Base-by-base conservation (phyloP, 1,140 invertebrate species). In the Dolichoris vasculosae region DNA sequence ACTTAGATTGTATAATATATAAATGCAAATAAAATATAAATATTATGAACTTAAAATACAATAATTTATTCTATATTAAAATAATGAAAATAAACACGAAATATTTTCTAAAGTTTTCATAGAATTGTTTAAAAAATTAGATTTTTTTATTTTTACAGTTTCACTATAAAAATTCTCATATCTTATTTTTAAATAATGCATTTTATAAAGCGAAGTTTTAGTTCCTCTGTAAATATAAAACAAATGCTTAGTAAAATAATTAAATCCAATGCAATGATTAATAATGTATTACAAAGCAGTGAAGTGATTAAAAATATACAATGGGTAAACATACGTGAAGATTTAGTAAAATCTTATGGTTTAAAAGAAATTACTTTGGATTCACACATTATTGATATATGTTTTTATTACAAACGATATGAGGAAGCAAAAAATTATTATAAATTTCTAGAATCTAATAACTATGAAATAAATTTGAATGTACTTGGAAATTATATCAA, bases 391-490 rank as follows among this genome's bases (percentile, higher is more conserved):
- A 87, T 96, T 64, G 92, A 94, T 59, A 38, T 93, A 43, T 95
- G 95, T 90, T 88, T 90, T 23, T 86, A 59, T 6, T 77, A 87
- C 0, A 91, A 91, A 23, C 92, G 94, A 40, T 88, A 94, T 86
- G 86, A 94, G 64, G 87, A 93, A 64, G 95, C 94, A 9, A 92
- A 94, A 85, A 93, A 91, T 46, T 96, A 95, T 91, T 89, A 94
- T 15, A 89, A 94, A 15, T 94, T 94, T 93, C 89, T 96, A 32
- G 90, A 92, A 87, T 87, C 88, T 13, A 91, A 91, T 43, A 91
- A 93, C 64, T 89, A 89, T 51, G 88, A 94, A 63, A 88, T 95
- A 13, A 95, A 94, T 90, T 86, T 95, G 35, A 94, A 94, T 32
- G 91, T 94, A 9, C 89, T 94, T 40, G 94, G 94, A 78, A 94